Conservation (phyloP, 92 coral and sea anemone species). For the Zoanthus sansibaricus region DNA sequence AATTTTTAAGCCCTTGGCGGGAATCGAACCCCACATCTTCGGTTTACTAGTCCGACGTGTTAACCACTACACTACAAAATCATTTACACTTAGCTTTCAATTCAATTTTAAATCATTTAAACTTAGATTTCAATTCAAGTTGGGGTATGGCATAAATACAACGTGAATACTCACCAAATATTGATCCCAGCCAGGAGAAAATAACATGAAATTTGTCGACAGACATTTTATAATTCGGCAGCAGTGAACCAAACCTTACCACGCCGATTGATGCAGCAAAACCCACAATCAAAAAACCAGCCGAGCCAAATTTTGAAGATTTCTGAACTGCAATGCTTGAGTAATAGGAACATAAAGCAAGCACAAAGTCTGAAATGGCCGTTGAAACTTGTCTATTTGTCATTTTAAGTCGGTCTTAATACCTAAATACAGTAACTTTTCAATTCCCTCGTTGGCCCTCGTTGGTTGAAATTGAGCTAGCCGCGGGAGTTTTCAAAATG, state of each 20-base stretch:
- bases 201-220: conserved; percentile 72
- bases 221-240: conserved; percentile 64
- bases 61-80: too few relatives aligned
- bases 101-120: neutral
- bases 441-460: too few relatives aligned
- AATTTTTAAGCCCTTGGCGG: too few relatives aligned
- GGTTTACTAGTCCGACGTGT: too few relatives aligned
- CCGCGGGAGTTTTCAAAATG: too few relatives aligned
- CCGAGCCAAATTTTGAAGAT: conserved; percentile 64
- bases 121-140: neutral
- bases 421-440: too few relatives aligned
- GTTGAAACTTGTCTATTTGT: conserved; percentile 68
- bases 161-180: conserved; percentile 73
- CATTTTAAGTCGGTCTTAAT: neutral
- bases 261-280: conserved; percentile 89
- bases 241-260: conserved; percentile 72
- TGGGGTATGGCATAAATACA: neutral
- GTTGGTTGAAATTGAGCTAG: too few relatives aligned
- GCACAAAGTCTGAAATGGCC: conserved; percentile 87
- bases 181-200: conserved; percentile 83
- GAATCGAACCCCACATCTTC: too few relatives aligned
- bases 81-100: too few relatives aligned
- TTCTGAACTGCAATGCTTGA: conserved; percentile 61
- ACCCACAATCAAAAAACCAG: conserved; percentile 75
- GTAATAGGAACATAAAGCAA: conserved; percentile 76